These are phyloP conservation scores for Donacobius atricapilla DNA, from an alignment of 2,113 vertebrate genomes.

Conservation along the genomic window DNA sequence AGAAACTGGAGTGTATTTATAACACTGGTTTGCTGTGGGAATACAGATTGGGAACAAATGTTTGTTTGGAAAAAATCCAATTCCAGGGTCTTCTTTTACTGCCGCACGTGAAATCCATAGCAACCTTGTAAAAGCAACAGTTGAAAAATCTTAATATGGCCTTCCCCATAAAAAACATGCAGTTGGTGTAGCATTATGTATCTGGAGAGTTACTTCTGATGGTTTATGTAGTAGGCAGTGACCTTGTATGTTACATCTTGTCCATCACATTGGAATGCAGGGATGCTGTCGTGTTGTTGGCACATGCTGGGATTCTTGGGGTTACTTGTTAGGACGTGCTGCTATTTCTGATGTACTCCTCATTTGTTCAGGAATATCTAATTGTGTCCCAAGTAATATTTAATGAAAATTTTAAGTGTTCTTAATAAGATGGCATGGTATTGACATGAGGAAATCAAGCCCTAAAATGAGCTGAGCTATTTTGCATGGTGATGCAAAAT, in stretches of 20 bases:
- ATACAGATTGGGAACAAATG: conserved; percentile 20
- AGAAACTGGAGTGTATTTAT: conserved; percentile 21
- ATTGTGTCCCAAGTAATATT: neutral
- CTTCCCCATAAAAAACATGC: neutral
- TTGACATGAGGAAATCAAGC: neutral
- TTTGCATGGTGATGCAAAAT: neutral
- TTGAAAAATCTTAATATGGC: neutral
- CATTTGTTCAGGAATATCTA: neutral
- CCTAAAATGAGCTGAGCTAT: neutral
- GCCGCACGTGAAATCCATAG: neutral
- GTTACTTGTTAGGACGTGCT: neutral
- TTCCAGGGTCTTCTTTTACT: conserved; percentile 27
- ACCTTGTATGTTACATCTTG: neutral
- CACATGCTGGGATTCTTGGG: accelerated
- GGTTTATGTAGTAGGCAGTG: neutral
- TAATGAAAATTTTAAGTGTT: neutral
- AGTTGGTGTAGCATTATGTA: neutral
- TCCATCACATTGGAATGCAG: neutral
- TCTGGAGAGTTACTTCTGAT: neutral
- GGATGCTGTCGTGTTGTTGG: neutral
- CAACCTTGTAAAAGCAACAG: neutral
- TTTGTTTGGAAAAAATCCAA: conserved; percentile 22
- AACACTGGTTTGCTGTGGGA: neutral
- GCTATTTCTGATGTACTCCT: neutral
- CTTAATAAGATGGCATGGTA: neutral